Conservation (phyloP, 2,888 invertebrate genomes). For the Disparrhopalites patrizii region DNA sequence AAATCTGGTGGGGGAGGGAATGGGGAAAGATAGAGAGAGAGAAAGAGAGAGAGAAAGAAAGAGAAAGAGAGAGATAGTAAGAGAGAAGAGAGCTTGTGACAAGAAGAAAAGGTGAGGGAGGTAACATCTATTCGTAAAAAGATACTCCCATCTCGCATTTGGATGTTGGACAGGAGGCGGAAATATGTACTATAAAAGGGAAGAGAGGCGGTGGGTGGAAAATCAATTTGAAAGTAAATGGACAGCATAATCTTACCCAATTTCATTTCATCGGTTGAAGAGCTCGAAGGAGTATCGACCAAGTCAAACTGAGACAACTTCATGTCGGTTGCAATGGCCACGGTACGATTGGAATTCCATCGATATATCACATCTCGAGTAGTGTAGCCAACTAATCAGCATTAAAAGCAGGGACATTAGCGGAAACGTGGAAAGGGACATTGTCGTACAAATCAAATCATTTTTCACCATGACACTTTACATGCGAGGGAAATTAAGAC, state of each 20-base stretch:
- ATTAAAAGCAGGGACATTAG: no score
- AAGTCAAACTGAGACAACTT: conserved; percentile 80
- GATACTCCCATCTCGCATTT: no score
- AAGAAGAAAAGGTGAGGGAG: no score
- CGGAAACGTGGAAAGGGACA: no score
- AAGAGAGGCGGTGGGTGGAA: not conserved
- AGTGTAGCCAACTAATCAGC: conserved; percentile 69
- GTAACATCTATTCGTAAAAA: no score
- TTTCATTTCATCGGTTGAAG: conserved; percentile 57
- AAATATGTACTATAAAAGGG: no score
- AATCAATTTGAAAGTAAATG: not conserved
- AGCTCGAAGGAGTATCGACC: conserved; percentile 68
- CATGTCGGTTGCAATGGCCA: conserved; percentile 75
- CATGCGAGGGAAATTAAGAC: no score
- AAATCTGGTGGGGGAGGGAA: not conserved
- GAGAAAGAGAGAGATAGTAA: no score
- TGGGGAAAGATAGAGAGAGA: not conserved
- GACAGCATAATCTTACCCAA: conserved; percentile 49
- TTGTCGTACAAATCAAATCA: no score
- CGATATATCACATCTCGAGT: conserved; percentile 68
- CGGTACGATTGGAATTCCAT: conserved; percentile 68
- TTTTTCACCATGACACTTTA: no score
- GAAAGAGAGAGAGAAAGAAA: not conserved
- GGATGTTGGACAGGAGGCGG: no score
- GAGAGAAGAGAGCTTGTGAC: no score